These are phyloP conservation scores for Sphenodon punctatus DNA, from an alignment of 2,797 vertebrate species.

Conservation along the genomic window DNA sequence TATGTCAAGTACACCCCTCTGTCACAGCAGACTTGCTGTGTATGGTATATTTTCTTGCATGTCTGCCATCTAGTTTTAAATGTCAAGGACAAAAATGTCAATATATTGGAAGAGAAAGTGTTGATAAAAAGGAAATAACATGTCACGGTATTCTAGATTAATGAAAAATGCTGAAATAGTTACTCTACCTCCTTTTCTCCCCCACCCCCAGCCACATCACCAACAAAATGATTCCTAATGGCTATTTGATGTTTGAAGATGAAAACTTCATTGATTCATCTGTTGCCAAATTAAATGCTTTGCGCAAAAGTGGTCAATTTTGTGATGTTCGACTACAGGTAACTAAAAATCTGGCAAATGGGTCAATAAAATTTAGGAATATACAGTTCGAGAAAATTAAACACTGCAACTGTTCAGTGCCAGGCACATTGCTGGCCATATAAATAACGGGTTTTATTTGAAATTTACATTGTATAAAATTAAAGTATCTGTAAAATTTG, in stretches of 20 bases:
- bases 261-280: constrained; percentile 98
- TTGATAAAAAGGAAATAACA: not conserved
- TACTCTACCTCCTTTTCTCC: not conserved
- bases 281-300: constrained; percentile 98
- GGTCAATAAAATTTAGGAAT: too few species aligned
- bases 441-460: too few species aligned
- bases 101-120: not conserved
- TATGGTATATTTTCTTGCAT: not conserved
- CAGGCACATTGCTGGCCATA: too few species aligned
- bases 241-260: constrained; percentile 97
- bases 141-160: not conserved
- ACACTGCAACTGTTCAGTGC: too few species aligned
- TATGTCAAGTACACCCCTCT: not conserved
- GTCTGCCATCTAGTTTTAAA: not conserved
- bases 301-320: constrained; percentile 98
- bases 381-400: too few species aligned
- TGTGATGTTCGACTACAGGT: constrained; percentile 98
- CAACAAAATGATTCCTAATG: constrained; percentile 95
- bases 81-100: not conserved
- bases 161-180: not conserved
- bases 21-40: not conserved
- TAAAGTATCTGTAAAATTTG: too few species aligned
- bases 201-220: constrained; percentile 64
- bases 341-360: constrained; percentile 19
- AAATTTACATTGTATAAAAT: too few species aligned